Evolutionary conservation across 1,140 invertebrate genomes (phyloP).

Genomic region (Mesaphorura yosii): DNA sequence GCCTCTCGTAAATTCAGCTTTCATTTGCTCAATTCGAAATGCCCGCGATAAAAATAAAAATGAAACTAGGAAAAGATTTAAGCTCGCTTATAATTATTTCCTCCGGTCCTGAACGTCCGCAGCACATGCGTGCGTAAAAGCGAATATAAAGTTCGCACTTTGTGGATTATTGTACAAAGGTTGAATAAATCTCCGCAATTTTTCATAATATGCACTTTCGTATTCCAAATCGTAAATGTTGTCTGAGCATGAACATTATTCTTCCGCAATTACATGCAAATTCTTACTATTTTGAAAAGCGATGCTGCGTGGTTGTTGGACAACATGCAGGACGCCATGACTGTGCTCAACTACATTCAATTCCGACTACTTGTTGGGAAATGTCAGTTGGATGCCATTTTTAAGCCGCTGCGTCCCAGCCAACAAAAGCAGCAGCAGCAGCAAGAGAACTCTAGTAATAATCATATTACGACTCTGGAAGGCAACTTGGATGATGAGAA

Average conservation of each 20-base stretch:
- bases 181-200: too few relatives aligned
- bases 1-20: too few relatives aligned
- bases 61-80: too few relatives aligned
- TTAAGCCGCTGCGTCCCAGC: slow-evolving; percentile 5
- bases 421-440: neutral
- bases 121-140: neutral
- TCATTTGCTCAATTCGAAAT: too few relatives aligned
- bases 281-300: slow-evolving; percentile 1
- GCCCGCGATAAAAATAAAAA: too few relatives aligned
- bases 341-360: slow-evolving; percentile 9
- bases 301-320: slow-evolving; percentile 8
- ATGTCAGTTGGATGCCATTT: slow-evolving; percentile 18
- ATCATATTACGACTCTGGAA: too few relatives aligned
- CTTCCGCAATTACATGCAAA: too few relatives aligned
- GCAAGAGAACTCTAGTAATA: too few relatives aligned
- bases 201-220: neutral
- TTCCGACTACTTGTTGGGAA: slow-evolving; percentile 20
- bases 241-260: neutral
- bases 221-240: neutral
- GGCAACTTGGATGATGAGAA: too few relatives aligned
- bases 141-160: too few relatives aligned
- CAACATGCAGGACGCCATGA: slow-evolving; percentile 1
- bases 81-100: neutral
- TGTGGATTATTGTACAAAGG: too few relatives aligned
- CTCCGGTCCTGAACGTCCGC: too few relatives aligned